Percentiles rank a stretch among this genome's conserved stretches.
These are phyloP conservation scores for Cyrtodaria siliqua DNA, from an alignment of 2,888 invertebrate species.

Conservation along the genomic window DNA sequence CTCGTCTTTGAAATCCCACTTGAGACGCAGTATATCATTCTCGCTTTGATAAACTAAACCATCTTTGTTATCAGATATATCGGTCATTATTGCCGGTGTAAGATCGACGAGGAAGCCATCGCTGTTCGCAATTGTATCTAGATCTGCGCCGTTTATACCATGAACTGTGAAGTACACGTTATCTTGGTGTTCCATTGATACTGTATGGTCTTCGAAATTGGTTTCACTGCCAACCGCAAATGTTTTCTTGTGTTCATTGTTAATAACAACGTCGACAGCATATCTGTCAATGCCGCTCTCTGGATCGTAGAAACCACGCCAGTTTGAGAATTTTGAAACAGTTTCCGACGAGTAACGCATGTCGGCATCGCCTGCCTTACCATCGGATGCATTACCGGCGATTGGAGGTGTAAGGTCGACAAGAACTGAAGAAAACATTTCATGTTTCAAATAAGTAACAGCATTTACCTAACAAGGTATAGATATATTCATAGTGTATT, in stretches of 20 bases:
- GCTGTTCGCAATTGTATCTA: slow-evolving; percentile 42
- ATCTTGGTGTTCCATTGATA: slow-evolving; percentile 59
- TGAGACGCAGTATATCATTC: slow-evolving; percentile 42
- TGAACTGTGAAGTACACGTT: slow-evolving; percentile 54
- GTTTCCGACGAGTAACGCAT: slow-evolving; percentile 63
- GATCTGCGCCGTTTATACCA: slow-evolving; percentile 72
- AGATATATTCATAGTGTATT: no score
- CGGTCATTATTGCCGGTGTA: slow-evolving; percentile 67
- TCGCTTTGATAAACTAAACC: slow-evolving; percentile 53
- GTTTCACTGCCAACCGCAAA: slow-evolving; percentile 47
- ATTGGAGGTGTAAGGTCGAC: slow-evolving; percentile 66
- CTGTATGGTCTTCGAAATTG: slow-evolving; percentile 52
- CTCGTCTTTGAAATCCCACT: slow-evolving; percentile 68
- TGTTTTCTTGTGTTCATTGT: slow-evolving; percentile 53
- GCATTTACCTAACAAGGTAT: no score
- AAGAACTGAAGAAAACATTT: slow-evolving; percentile 61
- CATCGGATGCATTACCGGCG: slow-evolving; percentile 61
- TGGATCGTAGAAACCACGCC: slow-evolving; percentile 64
- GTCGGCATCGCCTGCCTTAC: slow-evolving; percentile 37
- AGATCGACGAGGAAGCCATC: slow-evolving; percentile 72
- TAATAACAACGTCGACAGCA: slow-evolving; percentile 61
- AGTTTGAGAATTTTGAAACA: slow-evolving; percentile 57
- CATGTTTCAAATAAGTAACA: no score
- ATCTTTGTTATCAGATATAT: slow-evolving; percentile 41
- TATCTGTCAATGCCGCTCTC: slow-evolving; percentile 68